Percentiles rank a stretch among this genome's conserved stretches.
These are phyloP conservation scores for Melinopterus prodromus DNA, from an alignment of 2,888 invertebrate genomes.

Conservation along the genomic window DNA sequence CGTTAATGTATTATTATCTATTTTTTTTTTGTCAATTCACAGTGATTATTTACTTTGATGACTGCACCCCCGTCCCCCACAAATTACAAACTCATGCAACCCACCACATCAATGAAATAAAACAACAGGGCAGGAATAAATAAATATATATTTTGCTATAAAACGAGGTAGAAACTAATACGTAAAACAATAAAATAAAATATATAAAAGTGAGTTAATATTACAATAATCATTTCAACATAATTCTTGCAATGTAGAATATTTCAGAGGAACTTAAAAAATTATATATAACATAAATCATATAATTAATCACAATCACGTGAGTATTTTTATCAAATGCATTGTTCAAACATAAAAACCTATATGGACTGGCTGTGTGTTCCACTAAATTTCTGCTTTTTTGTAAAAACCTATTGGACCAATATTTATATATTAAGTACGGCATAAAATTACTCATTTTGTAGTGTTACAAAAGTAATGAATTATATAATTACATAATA, in stretches of 20 bases:
- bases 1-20: no score
- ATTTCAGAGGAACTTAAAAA: neutral
- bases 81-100: neutral
- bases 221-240: neutral
- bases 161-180: neutral
- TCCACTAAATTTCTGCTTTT: neutral
- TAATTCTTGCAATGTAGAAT: neutral
- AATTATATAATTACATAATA: neutral
- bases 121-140: neutral
- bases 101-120: neutral
- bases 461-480: neutral
- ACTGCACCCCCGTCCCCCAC: no score
- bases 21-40: no score
- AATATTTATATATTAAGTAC: neutral
- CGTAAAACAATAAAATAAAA: constrained; percentile 4
- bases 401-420: neutral
- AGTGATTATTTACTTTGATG: no score
- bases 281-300: neutral
- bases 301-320: neutral
- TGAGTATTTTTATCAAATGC: neutral
- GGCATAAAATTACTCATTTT: neutral
- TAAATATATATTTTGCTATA: constrained; percentile 4
- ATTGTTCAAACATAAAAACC: neutral
- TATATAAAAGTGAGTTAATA: neutral
- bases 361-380: neutral